Evolutionary conservation across 2,888 invertebrate genomes (phyloP).

Genomic region (Melinopterus prodromus): DNA sequence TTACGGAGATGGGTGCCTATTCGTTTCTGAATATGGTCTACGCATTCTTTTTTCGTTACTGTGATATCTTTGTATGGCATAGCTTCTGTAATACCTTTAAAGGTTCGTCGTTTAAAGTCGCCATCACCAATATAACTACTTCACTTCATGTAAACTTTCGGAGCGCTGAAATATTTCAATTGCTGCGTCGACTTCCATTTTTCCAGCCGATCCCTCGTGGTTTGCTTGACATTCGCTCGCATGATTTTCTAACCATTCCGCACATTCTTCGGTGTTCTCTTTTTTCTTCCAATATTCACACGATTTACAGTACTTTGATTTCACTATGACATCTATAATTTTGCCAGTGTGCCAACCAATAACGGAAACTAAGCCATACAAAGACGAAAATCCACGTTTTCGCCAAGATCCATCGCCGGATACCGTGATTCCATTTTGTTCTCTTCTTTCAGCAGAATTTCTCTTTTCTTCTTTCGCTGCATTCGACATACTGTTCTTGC

Average conservation of each 20-base stretch:
- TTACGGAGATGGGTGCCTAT: slow-evolving; percentile 39
- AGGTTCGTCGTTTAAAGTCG: slow-evolving; percentile 41
- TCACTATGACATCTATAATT: slow-evolving; percentile 42
- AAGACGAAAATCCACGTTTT: slow-evolving; percentile 44
- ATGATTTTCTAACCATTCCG: slow-evolving; percentile 35
- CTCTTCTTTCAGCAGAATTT: slow-evolving; percentile 30
- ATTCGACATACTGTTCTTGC: slow-evolving; percentile 23
- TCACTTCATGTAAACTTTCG: slow-evolving; percentile 35
- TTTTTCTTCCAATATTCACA: slow-evolving; percentile 19
- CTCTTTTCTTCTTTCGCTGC: slow-evolving; percentile 27
- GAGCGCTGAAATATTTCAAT: slow-evolving; percentile 42
- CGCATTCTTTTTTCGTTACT: slow-evolving; percentile 36
- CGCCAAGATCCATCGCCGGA: slow-evolving; percentile 43
- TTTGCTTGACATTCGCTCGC: slow-evolving; percentile 33
- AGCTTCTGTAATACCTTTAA: slow-evolving; percentile 33
- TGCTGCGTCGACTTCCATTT: slow-evolving; percentile 44
- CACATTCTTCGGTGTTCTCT: slow-evolving; percentile 10
- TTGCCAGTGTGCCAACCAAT: slow-evolving; percentile 45
- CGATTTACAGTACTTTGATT: slow-evolving; percentile 36
- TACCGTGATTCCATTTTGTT: slow-evolving; percentile 37
- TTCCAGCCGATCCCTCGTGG: slow-evolving; percentile 41
- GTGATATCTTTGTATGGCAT: slow-evolving; percentile 17
- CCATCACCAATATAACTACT: slow-evolving; percentile 43
- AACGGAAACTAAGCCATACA: slow-evolving; percentile 44
- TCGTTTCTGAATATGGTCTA: slow-evolving; percentile 38